Evolutionary conservation across 2,888 invertebrate genomes (phyloP).

Genomic region (Protodeltote pygarga): DNA sequence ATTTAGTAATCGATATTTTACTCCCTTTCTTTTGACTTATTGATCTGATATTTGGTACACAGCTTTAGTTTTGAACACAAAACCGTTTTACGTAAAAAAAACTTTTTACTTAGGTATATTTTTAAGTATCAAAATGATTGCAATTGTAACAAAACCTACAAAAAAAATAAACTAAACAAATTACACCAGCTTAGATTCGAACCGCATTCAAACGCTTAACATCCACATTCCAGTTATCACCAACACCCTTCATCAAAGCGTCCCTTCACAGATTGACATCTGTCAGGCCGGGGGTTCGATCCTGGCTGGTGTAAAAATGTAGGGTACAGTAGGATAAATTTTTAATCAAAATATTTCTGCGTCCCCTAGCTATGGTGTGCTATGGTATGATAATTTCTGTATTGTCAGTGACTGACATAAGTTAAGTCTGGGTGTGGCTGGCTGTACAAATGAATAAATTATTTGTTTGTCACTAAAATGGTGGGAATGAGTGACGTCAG

Average conservation of each 20-base stretch:
- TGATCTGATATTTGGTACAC: too few relatives aligned
- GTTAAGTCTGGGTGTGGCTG: constrained; percentile 74
- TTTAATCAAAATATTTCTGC: constrained; percentile 85
- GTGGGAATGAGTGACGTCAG: constrained; percentile 15
- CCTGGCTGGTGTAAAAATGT: constrained; percentile 40
- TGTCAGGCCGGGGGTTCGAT: constrained; percentile 67
- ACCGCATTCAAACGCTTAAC: constrained; percentile 28
- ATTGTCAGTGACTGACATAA: constrained; percentile 74
- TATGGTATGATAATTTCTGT: constrained; percentile 71
- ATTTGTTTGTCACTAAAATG: constrained; percentile 44
- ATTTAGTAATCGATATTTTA: too few relatives aligned
- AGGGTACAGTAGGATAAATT: constrained; percentile 79
- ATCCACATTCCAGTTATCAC: constrained; percentile 42
- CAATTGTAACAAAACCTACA: constrained; percentile 26
- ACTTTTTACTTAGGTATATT: too few relatives aligned
- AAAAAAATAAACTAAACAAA: constrained; percentile 36
- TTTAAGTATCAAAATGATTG: too few relatives aligned
- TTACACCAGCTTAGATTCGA: constrained; percentile 43
- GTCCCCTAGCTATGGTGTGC: constrained; percentile 60
- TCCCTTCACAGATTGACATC: constrained; percentile 80
- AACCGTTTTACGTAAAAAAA: too few relatives aligned
- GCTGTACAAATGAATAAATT: constrained; percentile 62
- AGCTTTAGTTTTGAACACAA: too few relatives aligned
- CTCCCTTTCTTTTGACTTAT: too few relatives aligned
- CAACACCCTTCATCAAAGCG: constrained; percentile 46